These are phyloP conservation scores for Drosophila mercatorum DNA, from an alignment of 2,888 invertebrate genomes.

Conservation along the genomic window DNA sequence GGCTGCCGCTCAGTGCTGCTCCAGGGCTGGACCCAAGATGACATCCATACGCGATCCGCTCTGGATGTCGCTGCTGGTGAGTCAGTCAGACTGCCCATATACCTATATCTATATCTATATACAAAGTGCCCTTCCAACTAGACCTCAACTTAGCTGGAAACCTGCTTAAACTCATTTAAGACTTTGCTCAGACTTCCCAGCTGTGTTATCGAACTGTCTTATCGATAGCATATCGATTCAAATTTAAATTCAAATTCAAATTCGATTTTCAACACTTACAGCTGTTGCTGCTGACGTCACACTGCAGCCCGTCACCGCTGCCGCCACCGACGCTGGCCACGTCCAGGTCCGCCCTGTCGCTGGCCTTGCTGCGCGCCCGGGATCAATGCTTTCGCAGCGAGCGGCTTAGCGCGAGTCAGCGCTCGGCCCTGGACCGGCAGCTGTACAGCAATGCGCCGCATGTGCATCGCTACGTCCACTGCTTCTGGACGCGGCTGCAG, in stretches of 20 bases:
- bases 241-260: background rate
- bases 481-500: conserved; percentile 40
- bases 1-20: conserved; percentile 26
- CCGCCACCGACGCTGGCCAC: background rate
- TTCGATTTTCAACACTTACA: background rate
- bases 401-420: conserved; percentile 11
- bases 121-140: too few relatives aligned
- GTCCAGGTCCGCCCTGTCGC: conserved; percentile 9
- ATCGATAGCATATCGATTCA: too few relatives aligned
- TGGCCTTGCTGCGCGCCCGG: conserved; percentile 19
- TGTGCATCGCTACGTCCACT: conserved; percentile 37
- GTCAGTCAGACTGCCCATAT: background rate
- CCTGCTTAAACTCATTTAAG: too few relatives aligned
- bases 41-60: conserved; percentile 9
- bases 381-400: conserved; percentile 25
- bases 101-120: too few relatives aligned
- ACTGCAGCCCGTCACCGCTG: background rate
- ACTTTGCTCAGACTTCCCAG: too few relatives aligned
- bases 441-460: conserved; percentile 14
- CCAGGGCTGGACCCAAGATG: conserved; percentile 26
- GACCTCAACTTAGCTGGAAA: too few relatives aligned
- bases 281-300: background rate
- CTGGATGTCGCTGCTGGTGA: conserved; percentile 15
- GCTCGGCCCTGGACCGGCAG: conserved; percentile 28
- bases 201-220: too few relatives aligned